These are phyloP conservation scores for Pangasius krempfi DNA, from an alignment of 2,797 vertebrate species.

Conservation along the genomic window DNA sequence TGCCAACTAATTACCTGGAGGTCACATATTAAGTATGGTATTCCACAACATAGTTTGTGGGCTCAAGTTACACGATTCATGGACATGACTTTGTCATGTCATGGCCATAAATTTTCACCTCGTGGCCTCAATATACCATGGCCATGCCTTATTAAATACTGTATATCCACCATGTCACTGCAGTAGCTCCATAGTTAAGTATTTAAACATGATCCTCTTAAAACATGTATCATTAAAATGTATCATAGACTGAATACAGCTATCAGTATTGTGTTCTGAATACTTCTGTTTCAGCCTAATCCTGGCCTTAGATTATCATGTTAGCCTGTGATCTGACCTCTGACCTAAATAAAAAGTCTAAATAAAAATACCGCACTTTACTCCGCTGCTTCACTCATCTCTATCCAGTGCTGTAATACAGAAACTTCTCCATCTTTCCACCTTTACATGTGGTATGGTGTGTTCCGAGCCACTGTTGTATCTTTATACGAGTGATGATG, in stretches of 20 bases:
- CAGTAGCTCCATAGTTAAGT: background rate
- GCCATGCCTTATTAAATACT: background rate
- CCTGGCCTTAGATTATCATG: background rate
- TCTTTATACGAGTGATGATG: conserved; percentile 21
- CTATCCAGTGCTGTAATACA: background rate
- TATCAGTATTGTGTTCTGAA: background rate
- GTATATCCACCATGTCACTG: background rate
- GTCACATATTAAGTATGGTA: background rate
- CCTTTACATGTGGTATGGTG: background rate
- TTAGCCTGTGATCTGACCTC: background rate
- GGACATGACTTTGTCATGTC: background rate
- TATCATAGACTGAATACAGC: background rate
- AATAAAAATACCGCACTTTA: background rate
- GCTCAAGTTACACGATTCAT: background rate
- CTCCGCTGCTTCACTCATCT: background rate
- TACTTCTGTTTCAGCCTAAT: background rate
- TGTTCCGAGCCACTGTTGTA: background rate
- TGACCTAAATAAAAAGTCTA: background rate
- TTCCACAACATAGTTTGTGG: background rate
- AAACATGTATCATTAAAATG: background rate
- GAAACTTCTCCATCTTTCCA: background rate
- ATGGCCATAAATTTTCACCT: background rate
- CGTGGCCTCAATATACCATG: background rate
- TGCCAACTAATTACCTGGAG: background rate
- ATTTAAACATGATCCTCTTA: background rate